Percentiles rank a stretch among this genome's conserved stretches.
These are phyloP conservation scores for Monodelphis domestica DNA, from an alignment of 2,797 vertebrate genomes.

Conservation along the genomic window DNA sequence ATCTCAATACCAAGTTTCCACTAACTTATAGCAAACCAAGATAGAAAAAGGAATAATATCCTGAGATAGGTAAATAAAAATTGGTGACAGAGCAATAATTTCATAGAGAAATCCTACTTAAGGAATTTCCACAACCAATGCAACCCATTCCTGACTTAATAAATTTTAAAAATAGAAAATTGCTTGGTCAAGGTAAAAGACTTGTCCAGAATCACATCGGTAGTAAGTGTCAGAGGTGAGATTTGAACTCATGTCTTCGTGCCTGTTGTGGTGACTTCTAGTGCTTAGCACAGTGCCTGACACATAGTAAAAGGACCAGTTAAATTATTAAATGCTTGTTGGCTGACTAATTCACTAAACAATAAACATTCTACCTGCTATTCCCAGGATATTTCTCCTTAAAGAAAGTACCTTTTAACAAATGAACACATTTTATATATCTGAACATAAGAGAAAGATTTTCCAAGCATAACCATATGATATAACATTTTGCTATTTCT, in stretches of 20 bases:
- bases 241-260: background rate
- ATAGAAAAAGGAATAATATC: background rate
- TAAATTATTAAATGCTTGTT: background rate
- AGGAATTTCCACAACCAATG: background rate
- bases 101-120: background rate
- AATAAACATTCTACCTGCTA: background rate
- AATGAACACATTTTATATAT: background rate
- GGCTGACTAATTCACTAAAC: background rate
- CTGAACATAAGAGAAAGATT: background rate
- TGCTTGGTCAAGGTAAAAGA: background rate
- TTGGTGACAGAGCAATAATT: background rate
- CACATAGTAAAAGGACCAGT: background rate
- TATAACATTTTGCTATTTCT: constrained; percentile 41
- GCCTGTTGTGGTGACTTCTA: background rate
- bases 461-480: background rate
- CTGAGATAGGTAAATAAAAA: background rate
- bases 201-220: background rate
- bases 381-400: background rate
- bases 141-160: background rate
- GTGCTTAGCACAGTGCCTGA: background rate
- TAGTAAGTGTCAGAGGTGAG: background rate
- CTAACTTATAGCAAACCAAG: constrained; percentile 3
- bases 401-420: background rate
- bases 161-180: background rate
- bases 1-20: background rate